These are phyloP conservation scores for Philypnodon macrostomus DNA, from an alignment of 2,797 vertebrate genomes.

Conservation along the genomic window DNA sequence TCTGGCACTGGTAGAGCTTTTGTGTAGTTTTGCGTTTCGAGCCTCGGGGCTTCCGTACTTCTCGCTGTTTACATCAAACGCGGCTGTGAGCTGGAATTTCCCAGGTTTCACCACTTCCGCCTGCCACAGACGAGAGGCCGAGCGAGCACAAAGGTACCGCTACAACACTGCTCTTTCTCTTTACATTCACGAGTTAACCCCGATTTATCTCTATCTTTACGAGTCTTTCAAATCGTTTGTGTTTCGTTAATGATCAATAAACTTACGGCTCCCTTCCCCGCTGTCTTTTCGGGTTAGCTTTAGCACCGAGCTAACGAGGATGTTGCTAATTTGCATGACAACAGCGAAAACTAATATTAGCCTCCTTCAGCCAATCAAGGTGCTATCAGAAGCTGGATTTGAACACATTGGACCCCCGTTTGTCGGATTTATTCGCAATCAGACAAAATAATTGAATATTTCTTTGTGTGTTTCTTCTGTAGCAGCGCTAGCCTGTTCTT, in stretches of 20 bases:
- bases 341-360: conserved; percentile 78
- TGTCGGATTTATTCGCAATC: conserved; percentile 14
- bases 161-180: conserved; percentile 50
- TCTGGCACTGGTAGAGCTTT: too few relatives aligned
- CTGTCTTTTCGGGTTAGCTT: conserved; percentile 56
- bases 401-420: conserved; percentile 27
- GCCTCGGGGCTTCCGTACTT: conserved; percentile 10
- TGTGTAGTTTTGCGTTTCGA: background rate
- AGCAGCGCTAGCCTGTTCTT: conserved; percentile 31
- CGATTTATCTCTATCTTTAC: conserved; percentile 8
- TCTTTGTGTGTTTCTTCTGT: conserved; percentile 45
- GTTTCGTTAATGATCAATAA: conserved; percentile 8
- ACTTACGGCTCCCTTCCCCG: conserved; percentile 35
- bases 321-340: conserved; percentile 78
- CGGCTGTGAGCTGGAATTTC: conserved; percentile 81
- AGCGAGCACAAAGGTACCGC: conserved; percentile 69
- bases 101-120: conserved; percentile 84
- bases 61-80: conserved; percentile 78
- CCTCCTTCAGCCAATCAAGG: conserved; percentile 62
- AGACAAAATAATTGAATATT: conserved; percentile 1
- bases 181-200: conserved; percentile 27
- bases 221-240: conserved; percentile 14
- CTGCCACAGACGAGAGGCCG: conserved; percentile 73
- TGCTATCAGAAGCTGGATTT: conserved; percentile 47
- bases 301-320: conserved; percentile 64